Percentiles rank a stretch among this genome's conserved stretches.
These are phyloP conservation scores for Pseudococcus jackbeardsleyi DNA, from an alignment of 2,888 invertebrate species.

Conservation along the genomic window DNA sequence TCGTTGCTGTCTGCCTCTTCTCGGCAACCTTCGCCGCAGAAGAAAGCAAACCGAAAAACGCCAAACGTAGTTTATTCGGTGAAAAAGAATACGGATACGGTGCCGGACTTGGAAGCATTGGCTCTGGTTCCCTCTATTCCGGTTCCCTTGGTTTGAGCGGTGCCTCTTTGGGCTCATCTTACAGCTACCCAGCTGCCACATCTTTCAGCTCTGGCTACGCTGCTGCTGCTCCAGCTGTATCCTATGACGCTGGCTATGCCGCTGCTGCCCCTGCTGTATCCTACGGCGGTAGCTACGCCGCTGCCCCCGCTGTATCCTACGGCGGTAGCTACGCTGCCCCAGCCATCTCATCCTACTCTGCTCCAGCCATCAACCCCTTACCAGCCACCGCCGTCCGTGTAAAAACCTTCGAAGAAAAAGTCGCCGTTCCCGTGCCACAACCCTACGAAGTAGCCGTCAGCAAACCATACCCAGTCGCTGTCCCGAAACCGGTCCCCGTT, in stretches of 20 bases:
- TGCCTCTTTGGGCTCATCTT: background rate
- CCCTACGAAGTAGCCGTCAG: conserved; percentile 63
- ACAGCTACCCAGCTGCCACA: background rate
- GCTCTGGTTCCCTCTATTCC: conserved; percentile 66
- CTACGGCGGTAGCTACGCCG: conserved; percentile 44
- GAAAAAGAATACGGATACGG: conserved; percentile 45
- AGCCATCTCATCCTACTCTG: conserved; percentile 28
- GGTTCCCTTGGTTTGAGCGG: background rate
- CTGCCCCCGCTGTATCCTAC: background rate
- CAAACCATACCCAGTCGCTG: conserved; percentile 61
- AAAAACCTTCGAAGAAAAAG: conserved; percentile 65
- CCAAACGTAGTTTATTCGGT: conserved; percentile 32
- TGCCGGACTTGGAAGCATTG: background rate
- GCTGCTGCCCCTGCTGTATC: background rate
- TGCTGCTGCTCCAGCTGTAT: background rate
- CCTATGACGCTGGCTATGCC: conserved; percentile 49
- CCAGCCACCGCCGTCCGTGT: conserved; percentile 64
- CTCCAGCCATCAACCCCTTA: conserved; percentile 57
- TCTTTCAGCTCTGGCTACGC: conserved; percentile 55
- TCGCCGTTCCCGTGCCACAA: conserved; percentile 65
- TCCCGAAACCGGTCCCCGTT: conserved; percentile 65
- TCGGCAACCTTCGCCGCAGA: conserved; percentile 13
- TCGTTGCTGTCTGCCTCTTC: conserved; percentile 42
- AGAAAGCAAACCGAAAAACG: conserved; percentile 32
- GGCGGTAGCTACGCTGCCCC: conserved; percentile 15